phyloP scores from a whole-genome alignment of 2,797 vertebrate genomes.

The Crocodylus rhombifer region DNA sequence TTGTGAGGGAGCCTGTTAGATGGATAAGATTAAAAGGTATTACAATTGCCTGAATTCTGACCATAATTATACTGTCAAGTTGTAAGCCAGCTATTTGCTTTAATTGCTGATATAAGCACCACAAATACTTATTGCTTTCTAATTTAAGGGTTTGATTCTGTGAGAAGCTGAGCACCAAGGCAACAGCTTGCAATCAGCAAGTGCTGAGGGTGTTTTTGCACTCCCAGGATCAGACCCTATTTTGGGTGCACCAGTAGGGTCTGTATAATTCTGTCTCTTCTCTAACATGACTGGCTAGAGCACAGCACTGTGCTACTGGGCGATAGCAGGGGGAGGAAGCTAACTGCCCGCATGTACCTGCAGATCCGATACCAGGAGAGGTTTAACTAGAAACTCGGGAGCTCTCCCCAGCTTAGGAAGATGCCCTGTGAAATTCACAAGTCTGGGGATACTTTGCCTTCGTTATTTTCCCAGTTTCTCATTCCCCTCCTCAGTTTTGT shows the following conservation, averaged over 20 bases:
- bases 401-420: rapidly evolving
- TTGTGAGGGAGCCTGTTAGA: constrained; percentile 33
- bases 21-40: constrained; percentile 70
- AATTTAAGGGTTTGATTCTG: background rate
- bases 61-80: constrained; percentile 38
- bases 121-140: background rate
- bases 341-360: rapidly evolving
- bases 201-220: background rate
- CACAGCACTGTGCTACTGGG: background rate
- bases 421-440: background rate
- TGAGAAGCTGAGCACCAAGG: rapidly evolving
- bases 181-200: no score
- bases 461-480: background rate
- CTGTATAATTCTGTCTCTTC: background rate
- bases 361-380: rapidly evolving
- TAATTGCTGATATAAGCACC: background rate
- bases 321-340: background rate
- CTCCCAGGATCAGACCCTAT: background rate
- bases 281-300: background rate
- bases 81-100: background rate
- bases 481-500: background rate
- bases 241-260: background rate
- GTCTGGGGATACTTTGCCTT: background rate
- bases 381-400: rapidly evolving
- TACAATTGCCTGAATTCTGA: constrained; percentile 59